These are phyloP conservation scores for Aradophagus sp. DNA, from an alignment of 1,140 invertebrate species.

Conservation along the genomic window DNA sequence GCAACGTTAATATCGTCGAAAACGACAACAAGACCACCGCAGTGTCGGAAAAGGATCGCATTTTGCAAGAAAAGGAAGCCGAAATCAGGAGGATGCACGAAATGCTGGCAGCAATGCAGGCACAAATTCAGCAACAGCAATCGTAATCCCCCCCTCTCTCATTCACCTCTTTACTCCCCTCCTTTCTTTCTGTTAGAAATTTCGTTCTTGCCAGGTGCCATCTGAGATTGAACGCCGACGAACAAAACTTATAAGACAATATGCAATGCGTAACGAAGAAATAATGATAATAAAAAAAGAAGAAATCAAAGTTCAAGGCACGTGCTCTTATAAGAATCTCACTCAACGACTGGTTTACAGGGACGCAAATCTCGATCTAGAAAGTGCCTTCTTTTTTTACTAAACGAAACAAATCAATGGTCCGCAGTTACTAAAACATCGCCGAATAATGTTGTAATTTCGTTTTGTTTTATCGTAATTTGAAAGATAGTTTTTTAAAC, in stretches of 20 bases:
- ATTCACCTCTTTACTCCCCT: too few relatives aligned
- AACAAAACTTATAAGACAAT: constrained; percentile 6
- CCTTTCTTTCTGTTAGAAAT: too few relatives aligned
- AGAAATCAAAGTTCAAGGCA: too few relatives aligned
- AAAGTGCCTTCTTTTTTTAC: constrained; percentile 31
- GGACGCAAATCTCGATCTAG: too few relatives aligned
- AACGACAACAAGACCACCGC: constrained; percentile 69
- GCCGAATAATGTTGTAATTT: background rate
- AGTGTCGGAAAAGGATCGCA: constrained; percentile 85
- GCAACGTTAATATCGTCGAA: constrained; percentile 43
- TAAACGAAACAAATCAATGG: too few relatives aligned
- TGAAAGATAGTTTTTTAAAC: too few relatives aligned
- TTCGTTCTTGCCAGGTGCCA: constrained; percentile 66
- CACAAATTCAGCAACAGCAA: constrained; percentile 86
- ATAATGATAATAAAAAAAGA: too few relatives aligned
- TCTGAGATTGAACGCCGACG: constrained; percentile 28
- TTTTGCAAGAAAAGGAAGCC: constrained; percentile 91
- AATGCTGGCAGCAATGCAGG: constrained; percentile 96
- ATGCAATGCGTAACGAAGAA: too few relatives aligned
- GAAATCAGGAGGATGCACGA: constrained; percentile 95
- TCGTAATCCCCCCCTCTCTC: too few relatives aligned
- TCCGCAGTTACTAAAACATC: constrained; percentile 20
- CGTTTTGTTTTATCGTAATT: constrained; percentile 13
- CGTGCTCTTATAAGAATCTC: too few relatives aligned
- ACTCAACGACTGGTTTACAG: too few relatives aligned